Conservation (phyloP, 1,140 invertebrate species). For the Drosophila nebulosa region DNA sequence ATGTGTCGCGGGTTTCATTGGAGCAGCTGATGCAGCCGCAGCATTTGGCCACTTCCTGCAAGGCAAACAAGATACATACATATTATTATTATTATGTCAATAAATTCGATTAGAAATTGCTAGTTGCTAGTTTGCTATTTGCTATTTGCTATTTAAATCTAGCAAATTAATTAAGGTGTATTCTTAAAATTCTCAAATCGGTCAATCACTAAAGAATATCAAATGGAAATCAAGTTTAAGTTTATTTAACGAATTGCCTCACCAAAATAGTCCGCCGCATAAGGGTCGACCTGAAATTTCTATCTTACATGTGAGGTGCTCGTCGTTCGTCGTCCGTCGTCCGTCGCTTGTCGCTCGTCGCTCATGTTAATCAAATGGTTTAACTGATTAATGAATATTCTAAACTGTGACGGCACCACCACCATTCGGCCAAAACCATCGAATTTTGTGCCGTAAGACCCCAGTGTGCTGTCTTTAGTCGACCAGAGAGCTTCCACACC, state of each 20-base stretch:
- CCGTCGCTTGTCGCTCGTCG: neutral
- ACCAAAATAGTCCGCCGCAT: too few species aligned
- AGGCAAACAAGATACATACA: neutral
- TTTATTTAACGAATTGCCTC: too few species aligned
- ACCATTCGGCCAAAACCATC: neutral
- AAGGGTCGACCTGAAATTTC: neutral
- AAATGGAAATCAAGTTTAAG: too few species aligned
- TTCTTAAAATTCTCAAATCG: too few species aligned
- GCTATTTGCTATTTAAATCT: too few species aligned
- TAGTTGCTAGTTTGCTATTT: too few species aligned
- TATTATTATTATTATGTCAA: too few species aligned
- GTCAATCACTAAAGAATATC: too few species aligned
- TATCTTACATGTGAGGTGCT: neutral
- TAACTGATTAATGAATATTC: neutral
- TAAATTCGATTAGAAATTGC: too few species aligned
- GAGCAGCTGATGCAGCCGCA: slow-evolving; percentile 83
- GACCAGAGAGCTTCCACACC: neutral
- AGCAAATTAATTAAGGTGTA: too few species aligned
- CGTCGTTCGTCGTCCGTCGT: neutral
- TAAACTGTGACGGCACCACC: neutral
- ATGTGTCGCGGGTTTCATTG: slow-evolving; percentile 85
- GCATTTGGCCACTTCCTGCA: slow-evolving; percentile 66
- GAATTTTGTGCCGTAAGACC: neutral
- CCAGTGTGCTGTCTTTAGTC: neutral
- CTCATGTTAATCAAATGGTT: neutral